Evolutionary conservation across 2,888 invertebrate species (phyloP).

Genomic region (Alentia gelatinosa): DNA sequence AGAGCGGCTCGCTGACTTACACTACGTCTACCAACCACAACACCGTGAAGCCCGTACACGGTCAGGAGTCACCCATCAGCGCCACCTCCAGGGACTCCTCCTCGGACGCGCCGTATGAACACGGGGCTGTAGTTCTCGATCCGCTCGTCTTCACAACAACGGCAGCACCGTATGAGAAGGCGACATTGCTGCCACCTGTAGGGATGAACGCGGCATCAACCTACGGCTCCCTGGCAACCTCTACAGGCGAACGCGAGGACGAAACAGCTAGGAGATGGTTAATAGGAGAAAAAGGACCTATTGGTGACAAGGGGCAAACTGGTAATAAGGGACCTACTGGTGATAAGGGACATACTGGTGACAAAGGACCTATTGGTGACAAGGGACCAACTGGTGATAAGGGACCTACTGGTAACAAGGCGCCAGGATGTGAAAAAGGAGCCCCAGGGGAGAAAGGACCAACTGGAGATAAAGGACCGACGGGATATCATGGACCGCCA

Average conservation of each 20-base stretch:
- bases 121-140: too few relatives aligned
- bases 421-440: background rate
- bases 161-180: background rate
- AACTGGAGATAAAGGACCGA: background rate
- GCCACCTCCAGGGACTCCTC: too few relatives aligned
- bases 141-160: background rate
- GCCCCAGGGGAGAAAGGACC: background rate
- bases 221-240: too few relatives aligned
- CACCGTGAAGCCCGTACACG: too few relatives aligned
- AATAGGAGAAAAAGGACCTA: background rate
- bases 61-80: too few relatives aligned
- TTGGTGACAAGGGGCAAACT: background rate
- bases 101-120: too few relatives aligned
- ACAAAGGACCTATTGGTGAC: background rate
- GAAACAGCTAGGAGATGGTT: background rate
- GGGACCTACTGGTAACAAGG: background rate
- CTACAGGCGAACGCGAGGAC: background rate
- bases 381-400: background rate
- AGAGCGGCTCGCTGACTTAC: too few relatives aligned
- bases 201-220: too few relatives aligned
- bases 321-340: background rate
- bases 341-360: background rate
- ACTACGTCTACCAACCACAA: too few relatives aligned
- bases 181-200: background rate
- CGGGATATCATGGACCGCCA: background rate